phyloP scores from a whole-genome alignment of 2,888 invertebrate species.

The Lycophotia porphyrea region DNA sequence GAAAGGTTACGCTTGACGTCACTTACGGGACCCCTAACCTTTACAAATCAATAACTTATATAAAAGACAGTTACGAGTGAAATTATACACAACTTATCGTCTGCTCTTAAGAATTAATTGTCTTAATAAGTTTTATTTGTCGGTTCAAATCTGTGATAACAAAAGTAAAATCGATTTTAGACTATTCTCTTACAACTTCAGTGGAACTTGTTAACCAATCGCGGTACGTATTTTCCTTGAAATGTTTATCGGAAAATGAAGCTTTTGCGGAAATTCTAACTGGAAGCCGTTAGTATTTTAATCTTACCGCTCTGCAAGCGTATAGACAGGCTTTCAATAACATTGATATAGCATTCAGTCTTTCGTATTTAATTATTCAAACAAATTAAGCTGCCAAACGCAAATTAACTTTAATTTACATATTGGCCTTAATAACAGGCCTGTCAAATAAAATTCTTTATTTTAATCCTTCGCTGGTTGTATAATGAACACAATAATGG shows the following conservation, averaged over 20 bases:
- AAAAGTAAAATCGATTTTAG: conserved; percentile 21
- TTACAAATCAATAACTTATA: conserved; percentile 65
- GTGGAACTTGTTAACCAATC: neutral
- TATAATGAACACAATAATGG: conserved; percentile 15
- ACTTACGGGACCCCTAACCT: conserved; percentile 67
- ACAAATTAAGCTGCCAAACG: conserved; percentile 50
- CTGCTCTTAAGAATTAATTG: conserved; percentile 43
- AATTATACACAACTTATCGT: conserved; percentile 67
- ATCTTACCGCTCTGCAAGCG: conserved; percentile 11
- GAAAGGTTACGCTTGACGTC: conserved; percentile 71
- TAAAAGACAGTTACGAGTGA: conserved; percentile 54
- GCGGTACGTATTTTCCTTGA: conserved; percentile 22
- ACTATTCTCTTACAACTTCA: conserved; percentile 4
- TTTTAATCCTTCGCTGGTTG: conserved; percentile 22
- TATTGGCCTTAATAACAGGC: conserved; percentile 41
- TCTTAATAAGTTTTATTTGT: conserved; percentile 19
- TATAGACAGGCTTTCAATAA: conserved; percentile 15
- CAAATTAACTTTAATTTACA: conserved; percentile 50
- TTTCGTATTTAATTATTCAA: conserved; percentile 42
- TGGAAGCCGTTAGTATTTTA: conserved; percentile 25
- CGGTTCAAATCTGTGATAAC: neutral
- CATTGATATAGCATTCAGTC: conserved; percentile 26
- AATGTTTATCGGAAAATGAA: conserved; percentile 23
- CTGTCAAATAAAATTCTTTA: conserved; percentile 44
- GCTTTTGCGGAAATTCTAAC: conserved; percentile 12